Conservation (phyloP, 2,888 invertebrate species). For the Nomada goodeniana region DNA sequence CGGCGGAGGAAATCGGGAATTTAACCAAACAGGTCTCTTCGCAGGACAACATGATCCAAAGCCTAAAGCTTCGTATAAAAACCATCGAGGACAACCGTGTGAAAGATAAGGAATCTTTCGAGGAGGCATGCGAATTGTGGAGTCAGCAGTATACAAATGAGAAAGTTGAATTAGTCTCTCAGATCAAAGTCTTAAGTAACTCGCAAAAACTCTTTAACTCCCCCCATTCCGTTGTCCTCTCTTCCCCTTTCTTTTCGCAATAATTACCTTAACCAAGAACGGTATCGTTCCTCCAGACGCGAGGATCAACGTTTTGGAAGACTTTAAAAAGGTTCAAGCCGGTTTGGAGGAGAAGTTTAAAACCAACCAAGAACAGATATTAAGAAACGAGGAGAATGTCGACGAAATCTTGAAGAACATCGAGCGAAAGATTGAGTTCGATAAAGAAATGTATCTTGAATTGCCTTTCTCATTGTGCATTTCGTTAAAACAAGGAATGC, state of each 20-base stretch:
- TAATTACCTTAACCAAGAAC: background rate
- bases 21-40: conserved; percentile 61
- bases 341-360: conserved; percentile 72
- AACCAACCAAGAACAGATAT: conserved; percentile 55
- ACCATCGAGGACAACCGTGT: conserved; percentile 56
- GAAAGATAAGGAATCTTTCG: conserved; percentile 65
- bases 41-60: conserved; percentile 60
- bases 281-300: conserved; percentile 68
- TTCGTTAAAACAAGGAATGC: background rate
- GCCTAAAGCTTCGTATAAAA: conserved; percentile 52
- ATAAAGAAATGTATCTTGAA: conserved; percentile 75
- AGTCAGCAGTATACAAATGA: conserved; percentile 70
- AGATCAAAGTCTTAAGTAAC: conserved; percentile 78
- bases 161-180: conserved; percentile 68
- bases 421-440: conserved; percentile 72
- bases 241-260: background rate
- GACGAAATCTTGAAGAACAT: conserved; percentile 65
- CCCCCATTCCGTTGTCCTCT: background rate
- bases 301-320: conserved; percentile 77
- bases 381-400: conserved; percentile 67
- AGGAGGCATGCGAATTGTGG: conserved; percentile 59
- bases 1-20: conserved; percentile 68
- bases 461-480: background rate
- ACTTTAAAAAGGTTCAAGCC: conserved; percentile 72
- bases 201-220: conserved; percentile 1